Evolutionary conservation across 2,888 invertebrate species (phyloP).

Genomic region (Perithous albicinctus): DNA sequence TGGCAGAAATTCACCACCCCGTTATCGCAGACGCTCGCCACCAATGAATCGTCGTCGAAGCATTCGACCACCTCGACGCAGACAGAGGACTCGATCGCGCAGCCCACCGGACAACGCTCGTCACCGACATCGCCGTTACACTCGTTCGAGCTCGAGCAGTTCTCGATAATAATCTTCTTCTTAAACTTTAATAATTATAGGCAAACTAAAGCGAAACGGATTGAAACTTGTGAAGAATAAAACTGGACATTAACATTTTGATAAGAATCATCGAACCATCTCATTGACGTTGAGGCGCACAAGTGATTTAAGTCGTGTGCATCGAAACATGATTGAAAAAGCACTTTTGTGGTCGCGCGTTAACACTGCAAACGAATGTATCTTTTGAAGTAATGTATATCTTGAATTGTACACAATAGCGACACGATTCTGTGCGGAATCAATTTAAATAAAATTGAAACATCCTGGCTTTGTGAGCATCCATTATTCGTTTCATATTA

Average conservation of each 20-base stretch:
- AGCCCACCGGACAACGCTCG: constrained; percentile 85
- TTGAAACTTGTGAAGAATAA: constrained; percentile 3
- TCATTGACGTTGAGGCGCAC: constrained; percentile 49
- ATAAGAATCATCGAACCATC: constrained; percentile 36
- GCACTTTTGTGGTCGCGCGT: constrained; percentile 12
- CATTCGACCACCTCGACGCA: constrained; percentile 87
- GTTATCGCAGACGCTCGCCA: constrained; percentile 84
- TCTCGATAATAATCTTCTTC: constrained; percentile 86
- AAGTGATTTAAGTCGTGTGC: constrained; percentile 25
- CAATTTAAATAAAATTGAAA: no score
- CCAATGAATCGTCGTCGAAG: constrained; percentile 86
- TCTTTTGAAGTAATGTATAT: constrained; percentile 39
- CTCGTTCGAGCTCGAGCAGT: constrained; percentile 91
- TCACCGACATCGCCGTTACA: constrained; percentile 89
- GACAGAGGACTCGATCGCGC: constrained; percentile 86
- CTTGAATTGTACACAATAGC: constrained; percentile 22
- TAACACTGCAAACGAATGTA: constrained; percentile 12
- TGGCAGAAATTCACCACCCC: constrained; percentile 85
- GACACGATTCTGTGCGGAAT: constrained; percentile 37
- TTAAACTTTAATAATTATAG: not conserved
- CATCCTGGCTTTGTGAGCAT: no score
- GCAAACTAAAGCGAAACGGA: not conserved
- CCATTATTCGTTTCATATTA: no score
- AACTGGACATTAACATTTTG: constrained; percentile 10
- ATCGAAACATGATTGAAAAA: not conserved